A percentile compares a stretch with the other conserved stretches of the same genome.
phyloP scores from a whole-genome alignment of 2,113 vertebrate genomes.

The Oenanthe oenanthe region DNA sequence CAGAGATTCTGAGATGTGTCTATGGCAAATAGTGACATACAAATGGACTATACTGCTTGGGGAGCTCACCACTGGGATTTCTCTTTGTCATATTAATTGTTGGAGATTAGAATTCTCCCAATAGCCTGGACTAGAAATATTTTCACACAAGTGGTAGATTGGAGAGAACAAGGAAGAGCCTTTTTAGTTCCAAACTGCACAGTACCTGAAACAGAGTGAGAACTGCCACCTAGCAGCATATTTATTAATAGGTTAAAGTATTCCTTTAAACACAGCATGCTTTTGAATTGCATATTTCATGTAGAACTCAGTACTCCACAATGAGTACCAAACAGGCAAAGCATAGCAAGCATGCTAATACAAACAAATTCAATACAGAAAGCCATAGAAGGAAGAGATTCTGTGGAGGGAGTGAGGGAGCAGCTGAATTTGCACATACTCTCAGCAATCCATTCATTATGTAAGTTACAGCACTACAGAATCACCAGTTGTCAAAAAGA shows the following conservation, averaged over 20 bases:
- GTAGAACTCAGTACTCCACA: not conserved
- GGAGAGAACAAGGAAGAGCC: not conserved
- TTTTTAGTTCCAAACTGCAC: not conserved
- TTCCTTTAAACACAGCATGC: not conserved
- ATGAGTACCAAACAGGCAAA: not conserved
- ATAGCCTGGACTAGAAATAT: not conserved
- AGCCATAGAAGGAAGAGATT: not conserved
- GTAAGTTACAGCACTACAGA: not conserved
- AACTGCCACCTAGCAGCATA: not conserved
- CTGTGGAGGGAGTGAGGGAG: not conserved
- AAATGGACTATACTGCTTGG: not conserved
- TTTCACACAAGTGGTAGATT: not conserved
- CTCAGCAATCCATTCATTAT: not conserved
- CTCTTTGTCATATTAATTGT: not conserved
- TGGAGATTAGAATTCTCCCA: not conserved
- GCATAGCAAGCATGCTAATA: not conserved
- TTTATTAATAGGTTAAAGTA: not conserved
- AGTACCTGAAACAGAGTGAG: not conserved
- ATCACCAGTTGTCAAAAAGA: not conserved
- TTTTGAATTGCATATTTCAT: not conserved
- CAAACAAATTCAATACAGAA: not conserved
- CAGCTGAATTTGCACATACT: not conserved
- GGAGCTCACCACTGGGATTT: not conserved
- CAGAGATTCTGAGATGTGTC: not conserved
- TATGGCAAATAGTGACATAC: not conserved